phyloP scores from a whole-genome alignment of 35 echinoderm and acorn worm genomes.

The Apostichopus japonicus region DNA sequence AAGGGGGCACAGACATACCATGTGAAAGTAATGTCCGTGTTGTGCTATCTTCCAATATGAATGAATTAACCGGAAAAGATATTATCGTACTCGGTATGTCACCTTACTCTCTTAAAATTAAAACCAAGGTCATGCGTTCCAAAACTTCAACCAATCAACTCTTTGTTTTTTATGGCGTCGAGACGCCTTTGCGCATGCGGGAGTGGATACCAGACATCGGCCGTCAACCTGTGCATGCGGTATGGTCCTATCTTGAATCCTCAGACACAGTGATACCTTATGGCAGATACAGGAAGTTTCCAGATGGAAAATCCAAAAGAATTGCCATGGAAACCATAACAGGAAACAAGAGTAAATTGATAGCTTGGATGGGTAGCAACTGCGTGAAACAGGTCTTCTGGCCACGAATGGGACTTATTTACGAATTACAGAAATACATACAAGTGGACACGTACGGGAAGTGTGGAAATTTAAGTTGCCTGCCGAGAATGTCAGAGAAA shows the following conservation, averaged over 20 bases:
- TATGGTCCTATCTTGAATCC: slow-evolving; percentile 68
- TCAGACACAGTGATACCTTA: slow-evolving; percentile 73
- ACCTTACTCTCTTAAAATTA: slow-evolving; percentile 63
- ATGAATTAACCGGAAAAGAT: slow-evolving; percentile 49
- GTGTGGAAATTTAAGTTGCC: slow-evolving; percentile 83
- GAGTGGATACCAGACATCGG: slow-evolving; percentile 64
- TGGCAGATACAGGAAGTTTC: slow-evolving; percentile 39
- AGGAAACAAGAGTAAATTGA: slow-evolving; percentile 58
- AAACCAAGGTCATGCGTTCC: slow-evolving; percentile 37
- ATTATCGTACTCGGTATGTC: slow-evolving; percentile 74
- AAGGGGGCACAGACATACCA: background rate
- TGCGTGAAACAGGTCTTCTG: slow-evolving; percentile 82
- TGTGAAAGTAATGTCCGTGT: slow-evolving; percentile 29
- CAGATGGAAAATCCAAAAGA: background rate
- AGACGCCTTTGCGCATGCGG: slow-evolving; percentile 67
- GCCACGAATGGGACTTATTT: slow-evolving; percentile 77
- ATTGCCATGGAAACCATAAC: background rate
- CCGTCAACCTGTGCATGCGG: slow-evolving; percentile 56
- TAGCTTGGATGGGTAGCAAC: slow-evolving; percentile 93
- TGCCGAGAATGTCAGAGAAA: slow-evolving; percentile 70
- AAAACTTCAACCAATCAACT: slow-evolving; percentile 58
- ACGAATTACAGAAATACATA: slow-evolving; percentile 69
- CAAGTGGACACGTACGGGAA: slow-evolving; percentile 75
- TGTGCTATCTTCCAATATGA: slow-evolving; percentile 23
- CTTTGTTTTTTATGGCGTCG: slow-evolving; percentile 72